Base-by-base conservation (phyloP, 2,888 invertebrate genomes). In the Hymenopus coronatus region DNA sequence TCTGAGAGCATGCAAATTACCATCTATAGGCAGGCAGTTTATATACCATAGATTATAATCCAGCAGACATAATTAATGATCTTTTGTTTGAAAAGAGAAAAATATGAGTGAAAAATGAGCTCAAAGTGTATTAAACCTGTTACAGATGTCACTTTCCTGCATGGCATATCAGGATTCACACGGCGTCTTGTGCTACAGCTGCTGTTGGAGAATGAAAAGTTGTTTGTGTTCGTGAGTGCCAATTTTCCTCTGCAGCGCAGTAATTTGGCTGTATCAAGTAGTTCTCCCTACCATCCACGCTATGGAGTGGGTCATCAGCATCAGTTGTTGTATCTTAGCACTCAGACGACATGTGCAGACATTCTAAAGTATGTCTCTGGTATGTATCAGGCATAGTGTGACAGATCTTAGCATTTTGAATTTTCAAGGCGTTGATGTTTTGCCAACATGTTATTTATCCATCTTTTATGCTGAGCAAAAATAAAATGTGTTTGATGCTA, bases 101-200 rank as follows among this genome's bases (percentile, higher is more conserved):
- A n/a, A n/a, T n/a, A 40, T 40, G 40, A 12, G 12, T 12, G 6
- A 40, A 40, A 40, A 40, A 40, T 40, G 40, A 12, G 40, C 40
- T 40, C 40, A 40, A 40, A 40, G 2, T 3, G 40, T 12, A 40
- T 40, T 40, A 40, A 40, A 40, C 46, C 70, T 83, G 85, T 90
- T 91, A 28, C 89, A 93, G 93, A 93, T 91, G 92, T 93, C 0
- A 92, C 92, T 90, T 93, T 93, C 91, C 92, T 94, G 2, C 93
- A 93, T 85, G 96, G 96, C 20, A 97, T 98, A 92, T 97, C 97
- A 0, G 98, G 98, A 12, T 98, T 98, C 94, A 97, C 98, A 83
- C 95, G 98, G 46, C 95, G 98, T 88, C 94, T 98, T 89, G 96
- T 98, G 91, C 94, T 98, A 88, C 98, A 98, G 92, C 94, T 98